A percentile compares a stretch with the other conserved stretches of the same genome.
Evolutionary conservation across 2,797 vertebrate species (phyloP).

Genomic region (Uromys caudimaculatus): DNA sequence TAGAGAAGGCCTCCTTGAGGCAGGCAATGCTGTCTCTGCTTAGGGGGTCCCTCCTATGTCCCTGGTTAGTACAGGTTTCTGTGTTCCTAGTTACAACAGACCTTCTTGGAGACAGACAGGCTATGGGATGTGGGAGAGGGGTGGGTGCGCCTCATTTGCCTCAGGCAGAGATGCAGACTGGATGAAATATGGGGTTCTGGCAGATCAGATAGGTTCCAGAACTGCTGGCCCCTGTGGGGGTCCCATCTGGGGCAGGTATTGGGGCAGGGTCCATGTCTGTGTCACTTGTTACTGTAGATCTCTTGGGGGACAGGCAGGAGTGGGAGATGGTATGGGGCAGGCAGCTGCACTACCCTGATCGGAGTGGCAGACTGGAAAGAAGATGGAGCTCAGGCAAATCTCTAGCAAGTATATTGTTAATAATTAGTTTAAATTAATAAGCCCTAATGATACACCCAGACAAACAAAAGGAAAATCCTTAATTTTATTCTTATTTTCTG

Average conservation of each 20-base stretch:
- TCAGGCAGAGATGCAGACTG: background rate
- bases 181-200: background rate
- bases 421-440: background rate
- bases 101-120: background rate
- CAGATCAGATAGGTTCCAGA: background rate
- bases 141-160: background rate
- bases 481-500: background rate
- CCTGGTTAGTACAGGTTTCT: background rate
- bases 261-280: fast-evolving
- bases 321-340: background rate
- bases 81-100: background rate
- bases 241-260: background rate
- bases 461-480: background rate
- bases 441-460: background rate
- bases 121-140: background rate
- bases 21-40: background rate
- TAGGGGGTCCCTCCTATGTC: fast-evolving
- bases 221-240: background rate
- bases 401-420: background rate
- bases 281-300: background rate
- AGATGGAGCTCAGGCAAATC: background rate
- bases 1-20: background rate
- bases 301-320: background rate
- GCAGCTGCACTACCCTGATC: too few species aligned
- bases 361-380: background rate